Percentiles rank a stretch among this genome's conserved stretches.
Conservation (phyloP, 2,113 vertebrate species). For the Platycercus adscitus region DNA sequence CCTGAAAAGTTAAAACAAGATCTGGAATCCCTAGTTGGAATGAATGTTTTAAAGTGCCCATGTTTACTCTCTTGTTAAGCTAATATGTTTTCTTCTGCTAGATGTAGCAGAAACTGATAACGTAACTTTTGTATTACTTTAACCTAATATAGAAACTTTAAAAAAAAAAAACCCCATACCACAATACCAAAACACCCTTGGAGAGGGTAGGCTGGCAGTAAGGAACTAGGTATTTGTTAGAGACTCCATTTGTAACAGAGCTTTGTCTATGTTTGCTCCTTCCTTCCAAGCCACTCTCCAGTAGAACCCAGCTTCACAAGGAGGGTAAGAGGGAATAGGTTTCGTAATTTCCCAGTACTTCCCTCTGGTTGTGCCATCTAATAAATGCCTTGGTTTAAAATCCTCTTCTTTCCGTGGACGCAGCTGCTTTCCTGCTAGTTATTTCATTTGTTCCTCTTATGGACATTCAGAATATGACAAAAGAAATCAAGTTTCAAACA, state of each 20-base stretch:
- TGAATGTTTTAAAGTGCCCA: neutral
- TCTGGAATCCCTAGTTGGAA: conserved; percentile 17
- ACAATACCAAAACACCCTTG: neutral
- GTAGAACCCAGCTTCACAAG: neutral
- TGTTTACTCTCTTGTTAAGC: conserved; percentile 44
- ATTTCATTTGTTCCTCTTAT: neutral
- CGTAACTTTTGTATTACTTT: conserved; percentile 22
- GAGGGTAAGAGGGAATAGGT: neutral
- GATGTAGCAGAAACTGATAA: conserved; percentile 30
- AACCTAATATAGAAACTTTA: neutral
- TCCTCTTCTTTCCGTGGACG: neutral
- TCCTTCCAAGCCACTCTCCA: neutral
- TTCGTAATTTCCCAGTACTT: neutral
- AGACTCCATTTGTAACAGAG: neutral
- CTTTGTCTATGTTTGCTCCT: neutral
- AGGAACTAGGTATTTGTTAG: neutral
- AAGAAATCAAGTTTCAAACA: neutral
- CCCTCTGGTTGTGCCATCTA: neutral
- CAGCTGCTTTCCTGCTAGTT: neutral
- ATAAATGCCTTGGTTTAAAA: neutral
- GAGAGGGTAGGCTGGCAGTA: neutral
- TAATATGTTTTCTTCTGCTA: conserved; percentile 54
- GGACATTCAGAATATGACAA: neutral
- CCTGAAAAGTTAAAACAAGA: conserved; percentile 14
- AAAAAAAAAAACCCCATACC: accelerated